These are phyloP conservation scores for Drosophila lini DNA, from an alignment of 1,140 invertebrate species.

Conservation along the genomic window DNA sequence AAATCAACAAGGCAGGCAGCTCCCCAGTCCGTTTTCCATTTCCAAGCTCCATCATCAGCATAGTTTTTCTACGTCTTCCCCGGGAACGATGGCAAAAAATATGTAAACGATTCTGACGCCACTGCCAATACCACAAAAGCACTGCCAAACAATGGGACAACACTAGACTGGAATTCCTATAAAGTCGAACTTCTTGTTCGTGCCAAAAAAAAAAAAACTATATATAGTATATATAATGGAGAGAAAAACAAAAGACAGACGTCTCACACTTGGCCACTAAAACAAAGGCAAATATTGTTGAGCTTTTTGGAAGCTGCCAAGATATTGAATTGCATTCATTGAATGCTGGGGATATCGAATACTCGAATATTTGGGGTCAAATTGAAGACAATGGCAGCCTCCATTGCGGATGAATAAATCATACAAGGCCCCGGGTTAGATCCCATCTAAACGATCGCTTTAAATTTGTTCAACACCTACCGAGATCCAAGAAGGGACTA, in stretches of 20 bases:
- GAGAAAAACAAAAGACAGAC: conserved; percentile 52
- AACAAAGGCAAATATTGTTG: conserved; percentile 65
- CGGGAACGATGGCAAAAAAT: conserved; percentile 22
- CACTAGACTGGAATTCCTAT: conserved; percentile 63
- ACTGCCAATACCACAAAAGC: conserved; percentile 52
- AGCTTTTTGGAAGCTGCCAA: conserved; percentile 10
- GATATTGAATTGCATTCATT: conserved; percentile 56
- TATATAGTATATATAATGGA: conserved; percentile 16
- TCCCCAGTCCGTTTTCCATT: conserved; percentile 50
- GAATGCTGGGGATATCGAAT: conserved; percentile 1
- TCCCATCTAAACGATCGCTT: conserved; percentile 52
- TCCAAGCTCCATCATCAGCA: conserved; percentile 60
- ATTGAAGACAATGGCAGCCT: conserved; percentile 5
- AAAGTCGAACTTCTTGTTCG: conserved; percentile 64
- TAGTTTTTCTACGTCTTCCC: conserved; percentile 32
- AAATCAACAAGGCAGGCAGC: conserved; percentile 74
- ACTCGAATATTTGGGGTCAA: conserved; percentile 5
- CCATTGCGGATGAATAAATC: conserved; percentile 40
- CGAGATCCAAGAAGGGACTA: conserved; percentile 36
- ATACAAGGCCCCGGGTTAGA: conserved; percentile 12
- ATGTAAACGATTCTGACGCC: conserved; percentile 65
- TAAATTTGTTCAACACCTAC: conserved; percentile 74
- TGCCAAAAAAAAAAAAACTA: conserved; percentile 46
- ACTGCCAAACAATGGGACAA: conserved; percentile 55
- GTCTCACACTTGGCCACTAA: conserved; percentile 36